A percentile compares a stretch with the other conserved stretches of the same genome.
phyloP scores from a whole-genome alignment of 2,888 invertebrate species.

The Epicampocera succincta region DNA sequence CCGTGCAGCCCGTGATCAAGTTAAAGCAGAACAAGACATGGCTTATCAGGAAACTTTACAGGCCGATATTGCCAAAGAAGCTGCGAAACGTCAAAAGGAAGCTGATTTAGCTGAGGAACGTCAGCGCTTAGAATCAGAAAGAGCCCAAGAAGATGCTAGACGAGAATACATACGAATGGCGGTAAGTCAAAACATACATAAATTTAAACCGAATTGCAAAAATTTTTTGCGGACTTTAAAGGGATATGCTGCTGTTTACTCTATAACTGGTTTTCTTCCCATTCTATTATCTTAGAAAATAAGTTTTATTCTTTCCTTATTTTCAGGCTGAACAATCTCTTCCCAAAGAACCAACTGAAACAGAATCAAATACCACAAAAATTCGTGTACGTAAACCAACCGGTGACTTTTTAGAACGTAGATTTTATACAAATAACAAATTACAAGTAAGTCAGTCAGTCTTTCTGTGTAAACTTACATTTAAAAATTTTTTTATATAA shows the following conservation, averaged over 20 bases:
- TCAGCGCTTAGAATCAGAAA: conserved; percentile 88
- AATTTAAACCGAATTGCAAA: too few species aligned
- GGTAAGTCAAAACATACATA: conserved; percentile 70
- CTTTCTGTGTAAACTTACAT: neutral
- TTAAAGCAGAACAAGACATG: conserved; percentile 96
- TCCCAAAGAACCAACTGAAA: conserved; percentile 87
- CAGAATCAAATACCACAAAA: conserved; percentile 85
- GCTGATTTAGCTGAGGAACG: conserved; percentile 85
- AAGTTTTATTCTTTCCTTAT: neutral
- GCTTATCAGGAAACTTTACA: conserved; percentile 95
- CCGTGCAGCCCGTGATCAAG: conserved; percentile 92
- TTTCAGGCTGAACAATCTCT: conserved; percentile 85
- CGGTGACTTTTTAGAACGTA: conserved; percentile 88
- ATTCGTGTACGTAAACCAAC: conserved; percentile 92
- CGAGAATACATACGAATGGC: conserved; percentile 85
- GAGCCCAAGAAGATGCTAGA: conserved; percentile 86
- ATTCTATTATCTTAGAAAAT: neutral
- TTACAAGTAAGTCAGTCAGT: conserved; percentile 83
- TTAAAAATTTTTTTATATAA: neutral
- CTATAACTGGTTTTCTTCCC: too few species aligned
- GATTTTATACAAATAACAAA: conserved; percentile 84
- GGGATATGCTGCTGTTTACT: too few species aligned
- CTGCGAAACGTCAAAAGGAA: conserved; percentile 90
- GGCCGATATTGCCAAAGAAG: conserved; percentile 90
- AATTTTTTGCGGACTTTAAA: too few species aligned